Evolutionary conservation across 2,113 vertebrate species (phyloP).

Genomic region (Crotophaga sulcirostris): DNA sequence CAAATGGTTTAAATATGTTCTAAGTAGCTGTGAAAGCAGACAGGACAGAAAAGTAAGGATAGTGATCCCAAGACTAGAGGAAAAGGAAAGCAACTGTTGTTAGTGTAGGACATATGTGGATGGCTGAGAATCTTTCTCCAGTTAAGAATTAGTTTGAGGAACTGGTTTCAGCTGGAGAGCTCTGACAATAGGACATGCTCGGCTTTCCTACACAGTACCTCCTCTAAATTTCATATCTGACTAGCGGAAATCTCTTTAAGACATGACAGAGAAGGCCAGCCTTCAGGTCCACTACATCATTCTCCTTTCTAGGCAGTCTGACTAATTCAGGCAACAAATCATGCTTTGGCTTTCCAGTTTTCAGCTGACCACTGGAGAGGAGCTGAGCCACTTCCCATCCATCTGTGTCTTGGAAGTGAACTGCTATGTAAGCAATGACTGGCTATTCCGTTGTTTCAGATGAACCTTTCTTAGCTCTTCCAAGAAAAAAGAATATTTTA

Average conservation of each 20-base stretch:
- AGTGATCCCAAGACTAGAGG: background rate
- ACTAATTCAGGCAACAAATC: background rate
- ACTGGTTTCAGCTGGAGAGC: background rate
- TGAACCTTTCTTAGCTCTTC: slow-evolving; percentile 5
- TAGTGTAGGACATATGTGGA: background rate
- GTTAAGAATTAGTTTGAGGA: background rate
- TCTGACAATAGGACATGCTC: background rate
- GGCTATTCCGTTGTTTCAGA: background rate
- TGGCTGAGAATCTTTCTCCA: background rate
- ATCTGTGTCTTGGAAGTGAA: background rate
- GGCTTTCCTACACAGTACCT: background rate
- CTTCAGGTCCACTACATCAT: background rate
- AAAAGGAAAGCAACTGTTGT: background rate
- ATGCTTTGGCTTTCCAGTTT: background rate
- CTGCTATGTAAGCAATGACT: background rate
- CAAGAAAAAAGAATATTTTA: slow-evolving; percentile 64
- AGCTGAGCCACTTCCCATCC: background rate
- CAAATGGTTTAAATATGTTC: background rate
- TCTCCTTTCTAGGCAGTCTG: background rate
- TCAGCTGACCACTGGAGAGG: background rate
- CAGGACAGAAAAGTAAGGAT: background rate
- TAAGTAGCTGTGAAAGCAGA: background rate
- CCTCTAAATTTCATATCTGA: background rate
- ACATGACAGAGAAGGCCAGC: background rate
- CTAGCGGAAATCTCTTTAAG: background rate